These are phyloP conservation scores for Nansenia antarctica DNA, from an alignment of 2,113 vertebrate species.

Conservation along the genomic window DNA sequence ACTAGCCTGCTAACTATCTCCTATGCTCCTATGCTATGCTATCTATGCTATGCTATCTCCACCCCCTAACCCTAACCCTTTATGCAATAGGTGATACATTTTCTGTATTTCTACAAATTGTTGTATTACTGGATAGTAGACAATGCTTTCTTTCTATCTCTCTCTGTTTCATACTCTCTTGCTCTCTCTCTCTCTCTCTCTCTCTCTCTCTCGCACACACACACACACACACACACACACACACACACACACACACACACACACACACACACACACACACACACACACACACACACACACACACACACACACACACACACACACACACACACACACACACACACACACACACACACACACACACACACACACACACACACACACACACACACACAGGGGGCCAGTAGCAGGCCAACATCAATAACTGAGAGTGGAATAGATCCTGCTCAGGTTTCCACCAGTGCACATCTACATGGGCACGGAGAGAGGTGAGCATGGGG, in stretches of 20 bases:
- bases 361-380: background rate
- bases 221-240: background rate
- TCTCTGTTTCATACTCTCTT: background rate
- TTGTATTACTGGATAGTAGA: no score
- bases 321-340: background rate
- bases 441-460: conserved; percentile 50
- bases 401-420: conserved; percentile 7
- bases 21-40: no score
- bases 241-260: background rate
- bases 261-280: background rate
- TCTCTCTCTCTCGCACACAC: background rate
- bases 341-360: background rate
- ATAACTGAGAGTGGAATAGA: conserved; percentile 44
- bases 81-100: no score
- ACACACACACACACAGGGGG: background rate
- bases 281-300: background rate
- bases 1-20: no score
- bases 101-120: no score
- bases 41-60: no score
- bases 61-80: no score
- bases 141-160: no score
- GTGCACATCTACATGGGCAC: conserved; percentile 41
- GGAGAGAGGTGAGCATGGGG: conserved; percentile 9
- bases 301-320: background rate
- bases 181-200: background rate